These are phyloP conservation scores for Lepus oiostolus DNA, from an alignment of 2,797 vertebrate genomes.

Conservation along the genomic window DNA sequence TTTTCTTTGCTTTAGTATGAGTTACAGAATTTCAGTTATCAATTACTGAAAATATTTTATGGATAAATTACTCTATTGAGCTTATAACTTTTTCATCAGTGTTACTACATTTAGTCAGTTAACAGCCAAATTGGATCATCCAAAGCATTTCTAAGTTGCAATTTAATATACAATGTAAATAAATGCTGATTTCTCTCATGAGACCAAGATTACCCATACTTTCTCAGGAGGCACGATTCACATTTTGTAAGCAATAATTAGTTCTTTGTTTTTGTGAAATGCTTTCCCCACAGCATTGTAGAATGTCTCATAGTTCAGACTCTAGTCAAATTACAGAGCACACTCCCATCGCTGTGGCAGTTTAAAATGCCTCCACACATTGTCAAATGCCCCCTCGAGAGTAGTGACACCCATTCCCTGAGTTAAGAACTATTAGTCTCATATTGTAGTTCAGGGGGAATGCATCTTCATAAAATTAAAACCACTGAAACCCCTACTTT, in stretches of 20 bases:
- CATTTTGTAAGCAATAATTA: background rate
- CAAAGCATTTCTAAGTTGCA: background rate
- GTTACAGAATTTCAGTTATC: background rate
- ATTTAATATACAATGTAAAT: background rate
- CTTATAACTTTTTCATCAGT: slow-evolving; percentile 37
- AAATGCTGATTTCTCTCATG: background rate
- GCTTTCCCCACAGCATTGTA: background rate
- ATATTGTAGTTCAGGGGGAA: background rate
- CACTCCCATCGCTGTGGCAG: background rate
- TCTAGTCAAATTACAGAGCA: background rate
- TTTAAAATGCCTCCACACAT: background rate
- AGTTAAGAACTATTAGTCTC: background rate
- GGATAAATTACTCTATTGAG: background rate
- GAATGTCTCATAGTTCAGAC: background rate
- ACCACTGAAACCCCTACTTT: background rate
- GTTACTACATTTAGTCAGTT: background rate
- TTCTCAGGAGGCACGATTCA: background rate
- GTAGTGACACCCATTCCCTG: background rate
- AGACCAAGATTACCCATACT: background rate
- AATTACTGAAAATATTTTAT: slow-evolving; percentile 13
- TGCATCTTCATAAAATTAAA: slow-evolving; percentile 45
- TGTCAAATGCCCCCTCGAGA: background rate
- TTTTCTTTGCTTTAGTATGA: slow-evolving; percentile 18
- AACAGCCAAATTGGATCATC: background rate
- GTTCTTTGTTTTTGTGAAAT: background rate